Evolutionary conservation across 2,797 vertebrate species (phyloP), one percentile per base, ranked within the genome.

Genomic region (Trachurus trachurus): DNA sequence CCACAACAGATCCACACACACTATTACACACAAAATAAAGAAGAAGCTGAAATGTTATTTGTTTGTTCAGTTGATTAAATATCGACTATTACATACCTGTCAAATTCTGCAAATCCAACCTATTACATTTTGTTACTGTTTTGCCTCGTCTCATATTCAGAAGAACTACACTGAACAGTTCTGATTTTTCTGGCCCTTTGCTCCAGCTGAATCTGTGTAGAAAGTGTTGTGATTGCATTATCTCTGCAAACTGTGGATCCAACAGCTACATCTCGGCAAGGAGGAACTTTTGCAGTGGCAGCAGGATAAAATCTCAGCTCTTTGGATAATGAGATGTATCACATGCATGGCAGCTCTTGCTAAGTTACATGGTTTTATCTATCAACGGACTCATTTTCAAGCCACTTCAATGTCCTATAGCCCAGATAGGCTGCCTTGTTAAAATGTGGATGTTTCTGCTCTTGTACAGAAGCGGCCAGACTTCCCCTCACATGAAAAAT

Each of bases 291-390:
- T 90, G 85, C 90, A 76, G 78, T 10, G 71, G 74, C 84, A 88
- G 90, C 88, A 76, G 83, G 89, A 92, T 90, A 80, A 81, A 84
- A 88, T 86, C 84, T 89, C 82, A 50, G 80, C 86, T 87, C 76
- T 9, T 70, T 80, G 68, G 84, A 90, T 92, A 92, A 92, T 90
- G 89, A 91, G 87, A 88, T 70, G 84, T 83, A 88, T 92, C 87
- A 83, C 90, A 89, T 90, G 89, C 87, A 82, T 84, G 88, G 84
- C 78, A 83, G 85, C 86, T 39, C 87, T 92, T 54, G 70, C 73
- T 80, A 85, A 87, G 70, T 89, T 90, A 85, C 85, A 85, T 67
- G 84, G 80, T 81, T 87, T 86, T 91, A 86, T 88, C 88, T 82
- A 85, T 87, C 87, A 88, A 56, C 74, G 2, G 60, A 63, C 82